Evolutionary conservation across 2,888 invertebrate species (phyloP).

Genomic region (Lepidocyrtinus sp.): DNA sequence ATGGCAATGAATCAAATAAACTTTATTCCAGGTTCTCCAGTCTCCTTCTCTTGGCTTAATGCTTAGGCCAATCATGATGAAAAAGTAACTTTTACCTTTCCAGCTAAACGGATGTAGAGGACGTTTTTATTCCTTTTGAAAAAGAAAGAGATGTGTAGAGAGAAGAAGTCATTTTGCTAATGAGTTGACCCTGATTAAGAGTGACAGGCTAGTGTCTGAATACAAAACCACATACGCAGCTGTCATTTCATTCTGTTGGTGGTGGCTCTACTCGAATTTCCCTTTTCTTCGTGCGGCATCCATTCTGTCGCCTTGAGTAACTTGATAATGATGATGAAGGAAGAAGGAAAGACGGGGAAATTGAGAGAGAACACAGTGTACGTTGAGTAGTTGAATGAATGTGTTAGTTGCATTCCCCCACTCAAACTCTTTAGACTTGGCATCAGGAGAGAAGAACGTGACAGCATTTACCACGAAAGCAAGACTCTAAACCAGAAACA

Average conservation of each 20-base stretch:
- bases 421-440: slow-evolving; percentile 16
- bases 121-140: background rate
- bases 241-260: slow-evolving; percentile 26
- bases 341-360: background rate
- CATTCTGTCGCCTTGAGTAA: background rate
- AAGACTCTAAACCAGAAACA: slow-evolving; percentile 52
- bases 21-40: background rate
- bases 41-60: no score
- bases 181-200: slow-evolving; percentile 58
- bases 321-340: slow-evolving; percentile 25
- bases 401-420: background rate
- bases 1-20: slow-evolving; percentile 6
- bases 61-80: background rate
- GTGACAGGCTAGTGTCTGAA: slow-evolving; percentile 38
- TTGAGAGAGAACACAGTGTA: background rate
- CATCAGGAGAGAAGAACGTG: slow-evolving; percentile 33
- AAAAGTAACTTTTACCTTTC: background rate
- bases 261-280: slow-evolving; percentile 14
- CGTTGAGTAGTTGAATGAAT: background rate
- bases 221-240: slow-evolving; percentile 40
- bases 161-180: slow-evolving; percentile 43
- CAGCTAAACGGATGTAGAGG: background rate
- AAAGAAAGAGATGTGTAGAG: background rate
- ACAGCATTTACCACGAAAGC: slow-evolving; percentile 52
- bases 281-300: background rate